Evolutionary conservation across 1,140 invertebrate genomes (phyloP).

Genomic region (Brachionus rotundiformis): DNA sequence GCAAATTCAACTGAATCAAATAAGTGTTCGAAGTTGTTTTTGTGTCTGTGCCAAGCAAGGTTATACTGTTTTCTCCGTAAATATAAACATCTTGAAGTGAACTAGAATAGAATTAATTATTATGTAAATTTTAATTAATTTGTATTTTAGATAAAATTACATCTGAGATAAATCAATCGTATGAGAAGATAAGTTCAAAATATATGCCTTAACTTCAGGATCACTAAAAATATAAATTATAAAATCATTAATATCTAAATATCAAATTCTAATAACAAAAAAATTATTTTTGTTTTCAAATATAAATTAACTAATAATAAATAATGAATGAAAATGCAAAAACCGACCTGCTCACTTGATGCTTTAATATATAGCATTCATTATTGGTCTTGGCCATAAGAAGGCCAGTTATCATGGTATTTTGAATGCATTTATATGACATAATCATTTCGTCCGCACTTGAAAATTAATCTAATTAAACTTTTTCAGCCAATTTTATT

Average conservation of each 20-base stretch:
- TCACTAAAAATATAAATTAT: constrained; percentile 10
- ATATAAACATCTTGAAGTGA: constrained; percentile 47
- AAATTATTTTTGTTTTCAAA: no score
- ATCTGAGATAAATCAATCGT: constrained; percentile 41
- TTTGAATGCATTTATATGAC: constrained; percentile 40
- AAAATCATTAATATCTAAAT: no score
- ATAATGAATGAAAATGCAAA: not conserved
- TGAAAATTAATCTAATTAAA: not conserved
- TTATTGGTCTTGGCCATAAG: constrained; percentile 46
- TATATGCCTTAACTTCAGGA: constrained; percentile 49
- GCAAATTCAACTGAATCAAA: constrained; percentile 17
- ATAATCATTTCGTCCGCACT: constrained; percentile 49
- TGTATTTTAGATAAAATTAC: not conserved
- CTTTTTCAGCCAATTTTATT: not conserved
- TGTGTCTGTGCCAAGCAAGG: constrained; percentile 20
- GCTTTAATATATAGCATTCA: constrained; percentile 48
- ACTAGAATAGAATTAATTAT: not conserved
- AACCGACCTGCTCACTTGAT: not conserved
- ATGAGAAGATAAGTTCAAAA: constrained; percentile 46
- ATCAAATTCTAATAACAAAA: not conserved
- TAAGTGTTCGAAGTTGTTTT: constrained; percentile 22
- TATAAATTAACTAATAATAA: no score
- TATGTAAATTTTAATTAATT: not conserved
- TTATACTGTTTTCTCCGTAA: constrained; percentile 32
- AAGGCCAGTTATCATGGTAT: constrained; percentile 33